These are phyloP conservation scores for Pitta sordida DNA, from an alignment of 2,113 vertebrate genomes.

Conservation along the genomic window DNA sequence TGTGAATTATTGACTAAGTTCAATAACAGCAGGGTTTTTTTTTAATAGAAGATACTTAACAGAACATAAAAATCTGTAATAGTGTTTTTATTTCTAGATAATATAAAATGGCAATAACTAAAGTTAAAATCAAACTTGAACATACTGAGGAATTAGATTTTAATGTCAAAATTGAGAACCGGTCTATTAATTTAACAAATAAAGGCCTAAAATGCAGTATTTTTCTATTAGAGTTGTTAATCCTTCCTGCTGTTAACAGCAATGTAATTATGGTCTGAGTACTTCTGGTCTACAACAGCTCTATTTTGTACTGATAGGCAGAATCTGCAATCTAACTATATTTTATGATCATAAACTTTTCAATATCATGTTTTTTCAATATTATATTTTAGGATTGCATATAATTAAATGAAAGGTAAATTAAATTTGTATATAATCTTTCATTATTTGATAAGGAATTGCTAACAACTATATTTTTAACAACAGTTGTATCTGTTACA, in stretches of 20 bases:
- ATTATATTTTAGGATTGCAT: background rate
- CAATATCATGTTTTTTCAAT: background rate
- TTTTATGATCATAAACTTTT: background rate
- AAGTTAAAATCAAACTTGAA: constrained; percentile 14
- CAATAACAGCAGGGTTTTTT: background rate
- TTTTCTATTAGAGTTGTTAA: background rate
- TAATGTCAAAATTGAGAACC: background rate
- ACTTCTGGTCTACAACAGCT: background rate
- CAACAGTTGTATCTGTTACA: background rate
- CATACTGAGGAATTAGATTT: constrained; percentile 16
- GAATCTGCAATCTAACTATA: background rate
- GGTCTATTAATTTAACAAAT: constrained; percentile 27
- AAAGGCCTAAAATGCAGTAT: constrained; percentile 4
- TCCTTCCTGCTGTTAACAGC: constrained; percentile 21
- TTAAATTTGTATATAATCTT: background rate
- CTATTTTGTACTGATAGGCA: background rate
- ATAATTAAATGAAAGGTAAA: background rate
- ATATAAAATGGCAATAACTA: constrained; percentile 9
- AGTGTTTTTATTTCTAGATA: background rate
- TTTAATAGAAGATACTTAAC: background rate
- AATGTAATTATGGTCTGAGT: background rate
- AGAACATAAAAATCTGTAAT: background rate
- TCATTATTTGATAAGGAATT: background rate
- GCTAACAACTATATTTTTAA: background rate
- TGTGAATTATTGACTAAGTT: background rate